Base-by-base conservation (phyloP, 2,113 vertebrate species). In the Leucopsar rothschildi region DNA sequence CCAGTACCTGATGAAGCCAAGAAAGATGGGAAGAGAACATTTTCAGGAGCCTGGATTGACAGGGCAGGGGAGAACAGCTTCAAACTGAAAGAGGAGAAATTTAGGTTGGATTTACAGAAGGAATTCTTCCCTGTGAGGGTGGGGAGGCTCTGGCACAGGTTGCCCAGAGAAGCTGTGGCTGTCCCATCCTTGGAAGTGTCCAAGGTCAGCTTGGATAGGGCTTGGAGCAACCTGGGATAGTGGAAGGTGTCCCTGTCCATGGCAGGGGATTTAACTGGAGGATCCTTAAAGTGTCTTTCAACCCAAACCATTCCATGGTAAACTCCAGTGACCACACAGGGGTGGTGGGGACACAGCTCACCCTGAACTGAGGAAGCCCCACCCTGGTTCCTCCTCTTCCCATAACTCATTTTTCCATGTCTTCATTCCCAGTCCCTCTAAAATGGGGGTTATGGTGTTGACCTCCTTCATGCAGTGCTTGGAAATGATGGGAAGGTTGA, bases 41-140 rank as follows among this genome's bases (percentile, higher is more conserved):
- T 66, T 33, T 29, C 52, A 16, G 27, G 37, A 59, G 15, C 15
- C 19, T 52, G 69, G 60, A 25, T 22, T 66, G 69, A 52, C 39
- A n/a, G 28, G 20, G 52, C 0, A 17, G 6, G 7, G 23, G 4
- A 1, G 5, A 33, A 50, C 2, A 22, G 1, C 10, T 52, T 72
- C 27, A 13, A 10, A 66, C 1, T 29, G 23, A 52, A 73, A 33
- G 27, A 45, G 8, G 27, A 22, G 10, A 73, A 73, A 45, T n/a
- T 59, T 4, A 17, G 3, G 23, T 52, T 37, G 0, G 0, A n/a
- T 45, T 39, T 28, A 8, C 8, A 16, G 16, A 45, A 52, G 19
- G 10, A 39, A 66, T 66, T 52, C 37, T 16, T 59, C 37, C 23
- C 44, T 25, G 12, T 19, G 44, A 52, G 37, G 6, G 4, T 66